phyloP scores from a whole-genome alignment of 2,797 vertebrate genomes.

The Echiichthys vipera region DNA sequence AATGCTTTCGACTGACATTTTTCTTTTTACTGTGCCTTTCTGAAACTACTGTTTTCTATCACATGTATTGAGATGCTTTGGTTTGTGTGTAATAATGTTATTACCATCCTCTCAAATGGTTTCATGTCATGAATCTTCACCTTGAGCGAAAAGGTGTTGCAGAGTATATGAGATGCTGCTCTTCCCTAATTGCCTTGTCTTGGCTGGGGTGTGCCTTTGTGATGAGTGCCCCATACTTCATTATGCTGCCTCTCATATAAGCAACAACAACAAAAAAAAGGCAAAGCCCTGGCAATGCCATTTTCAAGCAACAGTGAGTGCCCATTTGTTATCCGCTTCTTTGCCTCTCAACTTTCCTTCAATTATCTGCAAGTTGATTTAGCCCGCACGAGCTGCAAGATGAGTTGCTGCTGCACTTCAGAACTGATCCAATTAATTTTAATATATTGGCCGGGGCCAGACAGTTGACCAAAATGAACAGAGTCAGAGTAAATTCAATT shows the following conservation, averaged over 20 bases:
- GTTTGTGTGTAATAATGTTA: background rate
- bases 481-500: constrained; percentile 28
- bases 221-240: constrained; percentile 31
- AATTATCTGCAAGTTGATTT: constrained; percentile 52
- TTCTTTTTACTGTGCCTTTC: constrained; percentile 2
- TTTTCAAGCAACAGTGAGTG: constrained; percentile 12
- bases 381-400: constrained; percentile 10
- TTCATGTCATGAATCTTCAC: constrained; percentile 31
- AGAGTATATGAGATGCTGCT: constrained; percentile 20
- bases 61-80: constrained; percentile 6
- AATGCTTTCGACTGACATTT: constrained; percentile 42
- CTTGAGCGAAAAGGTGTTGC: constrained; percentile 41
- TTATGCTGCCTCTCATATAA: constrained; percentile 30
- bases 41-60: background rate
- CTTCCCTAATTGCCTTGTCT: constrained; percentile 52
- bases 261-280: background rate
- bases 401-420: constrained; percentile 43
- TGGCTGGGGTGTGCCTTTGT: constrained; percentile 24
- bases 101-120: background rate
- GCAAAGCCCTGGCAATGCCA: constrained; percentile 2
- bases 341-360: constrained; percentile 26
- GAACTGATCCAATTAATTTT: constrained; percentile 63
- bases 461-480: constrained; percentile 39
- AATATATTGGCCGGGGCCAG: constrained; percentile 33
- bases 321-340: constrained; percentile 37